Conservation (phyloP, 2,113 vertebrate species). For the Neolamprologus toae region DNA sequence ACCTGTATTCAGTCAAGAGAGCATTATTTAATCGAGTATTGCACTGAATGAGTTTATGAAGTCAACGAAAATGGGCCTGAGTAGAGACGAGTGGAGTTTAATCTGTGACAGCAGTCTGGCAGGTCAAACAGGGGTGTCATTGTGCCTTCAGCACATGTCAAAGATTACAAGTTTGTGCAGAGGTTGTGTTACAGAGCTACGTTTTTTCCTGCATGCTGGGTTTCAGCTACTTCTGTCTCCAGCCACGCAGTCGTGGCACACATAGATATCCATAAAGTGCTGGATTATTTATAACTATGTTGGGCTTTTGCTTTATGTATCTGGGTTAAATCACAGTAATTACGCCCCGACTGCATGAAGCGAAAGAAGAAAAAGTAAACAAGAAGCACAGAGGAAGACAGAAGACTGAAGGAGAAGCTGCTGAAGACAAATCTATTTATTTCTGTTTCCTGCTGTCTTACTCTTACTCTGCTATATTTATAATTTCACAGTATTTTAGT, state of each 20-base stretch:
- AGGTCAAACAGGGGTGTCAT: not conserved
- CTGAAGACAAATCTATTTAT: not conserved
- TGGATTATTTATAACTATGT: conserved; percentile 39
- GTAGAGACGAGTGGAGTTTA: not conserved
- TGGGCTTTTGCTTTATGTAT: conserved; percentile 40
- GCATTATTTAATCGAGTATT: not conserved
- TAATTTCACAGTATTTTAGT: not conserved
- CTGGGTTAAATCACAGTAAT: conserved; percentile 46
- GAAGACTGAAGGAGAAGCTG: not conserved
- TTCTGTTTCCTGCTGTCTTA: not conserved
- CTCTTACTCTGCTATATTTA: not conserved
- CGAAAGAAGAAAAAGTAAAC: not conserved
- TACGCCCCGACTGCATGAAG: not conserved
- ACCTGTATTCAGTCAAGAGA: not conserved
- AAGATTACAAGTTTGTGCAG: not conserved
- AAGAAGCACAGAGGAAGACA: not conserved
- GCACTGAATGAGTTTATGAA: not conserved
- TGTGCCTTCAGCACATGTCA: not conserved
- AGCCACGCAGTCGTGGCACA: not conserved
- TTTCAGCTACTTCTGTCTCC: not conserved
- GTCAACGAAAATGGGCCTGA: not conserved
- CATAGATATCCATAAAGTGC: not conserved
- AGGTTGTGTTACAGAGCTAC: not conserved
- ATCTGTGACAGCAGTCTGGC: not conserved
- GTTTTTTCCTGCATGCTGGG: not conserved